Base-by-base conservation (phyloP, 2,888 invertebrate species). In the Sabatieria punctata region DNA sequence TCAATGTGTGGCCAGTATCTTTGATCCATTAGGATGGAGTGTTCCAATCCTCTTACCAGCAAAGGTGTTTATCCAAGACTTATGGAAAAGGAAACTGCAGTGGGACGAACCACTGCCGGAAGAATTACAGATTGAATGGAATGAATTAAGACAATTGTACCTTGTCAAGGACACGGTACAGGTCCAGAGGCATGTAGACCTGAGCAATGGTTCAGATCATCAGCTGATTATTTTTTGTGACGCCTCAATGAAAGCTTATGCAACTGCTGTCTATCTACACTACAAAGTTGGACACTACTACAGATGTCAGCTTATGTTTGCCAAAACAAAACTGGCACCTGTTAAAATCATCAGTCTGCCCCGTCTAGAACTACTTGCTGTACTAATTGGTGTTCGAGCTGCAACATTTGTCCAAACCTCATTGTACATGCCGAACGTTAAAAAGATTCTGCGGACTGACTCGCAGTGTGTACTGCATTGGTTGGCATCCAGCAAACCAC, bases 91-190 rank as follows among this genome's bases (percentile, higher is more conserved):
- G 15, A 43, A 52, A 3, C 6, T 52, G 4, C 49, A 41, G 2
- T 59, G 58, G 58, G 59, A 60, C 51, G 52, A 52, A 8, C 36
- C 36, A 1, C 38, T 57, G 21, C 50, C 54, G n/a, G 39, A 36
- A 22, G 36, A 35, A 15, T 26, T 52, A 8, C 23, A 15, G 21
- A 8, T 35, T 3, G 26, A 40, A 6, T 51, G 46, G 49, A 21
- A 22, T 6, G 15, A 41, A 21, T 19, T 45, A 11, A 6, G 6
- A 4, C 8, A 11, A 11, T 11, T 4, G 26, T 37, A 3, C 26
- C 24, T 19, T 21, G 35, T 8, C 11, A 6, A 18, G n/a, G 22
- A 22, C 8, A 22, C 43, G 13, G 27, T 24, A 35, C 45, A 13
- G 21, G 33, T 43, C 43, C 35, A 49, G 25, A n/a, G 47, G 2